Evolutionary conservation across 2,888 invertebrate genomes (phyloP).

Genomic region (Athalia cordata): DNA sequence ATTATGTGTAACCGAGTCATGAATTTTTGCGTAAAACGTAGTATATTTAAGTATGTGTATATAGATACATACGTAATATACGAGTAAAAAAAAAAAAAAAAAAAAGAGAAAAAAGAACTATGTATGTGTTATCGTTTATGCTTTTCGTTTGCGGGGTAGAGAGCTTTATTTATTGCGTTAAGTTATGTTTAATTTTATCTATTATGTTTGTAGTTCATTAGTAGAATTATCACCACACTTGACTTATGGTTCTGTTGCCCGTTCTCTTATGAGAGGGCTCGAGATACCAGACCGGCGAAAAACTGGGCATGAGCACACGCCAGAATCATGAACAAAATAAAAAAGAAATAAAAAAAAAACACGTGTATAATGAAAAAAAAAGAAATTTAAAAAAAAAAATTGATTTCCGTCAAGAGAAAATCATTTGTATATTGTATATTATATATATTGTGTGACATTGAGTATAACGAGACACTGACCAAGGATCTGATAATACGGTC

Average conservation of each 20-base stretch:
- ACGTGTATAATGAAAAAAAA: no score
- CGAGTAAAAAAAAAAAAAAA: conserved; percentile 42
- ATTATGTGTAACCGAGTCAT: conserved; percentile 9
- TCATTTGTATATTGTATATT: not conserved
- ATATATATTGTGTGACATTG: conserved; percentile 54
- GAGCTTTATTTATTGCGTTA: conserved; percentile 75
- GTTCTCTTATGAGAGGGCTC: conserved; percentile 55
- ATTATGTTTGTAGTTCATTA: conserved; percentile 68
- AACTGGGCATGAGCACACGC: conserved; percentile 65
- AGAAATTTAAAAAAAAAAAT: conserved; percentile 29
- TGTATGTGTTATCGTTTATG: conserved; percentile 60
- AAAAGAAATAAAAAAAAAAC: no score
- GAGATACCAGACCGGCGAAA: conserved; percentile 48
- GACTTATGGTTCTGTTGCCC: conserved; percentile 61
- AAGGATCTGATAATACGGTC: conserved; percentile 31
- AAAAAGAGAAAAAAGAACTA: conserved; percentile 16
- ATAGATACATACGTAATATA: conserved; percentile 48
- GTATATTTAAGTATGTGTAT: conserved; percentile 23
- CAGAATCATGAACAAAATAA: conserved; percentile 58
- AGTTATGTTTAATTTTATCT: conserved; percentile 62
- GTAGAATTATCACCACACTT: conserved; percentile 69
- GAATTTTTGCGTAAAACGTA: conserved; percentile 32
- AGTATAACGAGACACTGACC: conserved; percentile 63
- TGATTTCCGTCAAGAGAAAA: conserved; percentile 26
- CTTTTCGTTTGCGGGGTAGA: conserved; percentile 79